Percentiles rank a stretch among this genome's conserved stretches.
These are phyloP conservation scores for Hirtodrosophila trivittata DNA, from an alignment of 2,888 invertebrate genomes.

Conservation along the genomic window DNA sequence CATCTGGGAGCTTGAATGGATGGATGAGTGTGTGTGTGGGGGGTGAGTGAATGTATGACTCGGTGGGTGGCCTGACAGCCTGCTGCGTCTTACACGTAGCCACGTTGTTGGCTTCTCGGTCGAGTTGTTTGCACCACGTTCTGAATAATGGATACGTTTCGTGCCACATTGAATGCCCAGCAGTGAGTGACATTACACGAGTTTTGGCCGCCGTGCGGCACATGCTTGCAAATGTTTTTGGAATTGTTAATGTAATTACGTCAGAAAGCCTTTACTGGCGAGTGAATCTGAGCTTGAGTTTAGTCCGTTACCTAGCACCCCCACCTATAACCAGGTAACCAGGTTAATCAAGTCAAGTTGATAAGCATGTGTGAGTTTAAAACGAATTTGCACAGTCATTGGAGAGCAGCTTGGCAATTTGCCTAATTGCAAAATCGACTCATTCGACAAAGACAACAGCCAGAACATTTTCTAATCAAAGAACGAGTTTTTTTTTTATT, in stretches of 20 bases:
- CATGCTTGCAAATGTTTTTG: constrained; percentile 55
- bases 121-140: constrained; percentile 73
- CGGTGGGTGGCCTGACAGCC: constrained; percentile 9
- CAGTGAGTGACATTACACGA: constrained; percentile 68
- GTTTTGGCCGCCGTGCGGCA: constrained; percentile 24
- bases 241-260: constrained; percentile 76
- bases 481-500: constrained; percentile 58
- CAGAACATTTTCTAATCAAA: constrained; percentile 57
- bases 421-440: constrained; percentile 58
- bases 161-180: constrained; percentile 70
- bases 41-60: not conserved
- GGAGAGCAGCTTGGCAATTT: constrained; percentile 56
- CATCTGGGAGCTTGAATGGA: not conserved
- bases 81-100: constrained; percentile 62
- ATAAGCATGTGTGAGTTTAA: constrained; percentile 56
- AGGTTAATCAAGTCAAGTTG: constrained; percentile 55
- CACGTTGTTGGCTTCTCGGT: constrained; percentile 61
- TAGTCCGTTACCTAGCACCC: constrained; percentile 1
- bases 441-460: constrained; percentile 12
- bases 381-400: constrained; percentile 37
- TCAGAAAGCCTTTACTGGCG: constrained; percentile 55
- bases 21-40: constrained; percentile 13
- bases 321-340: constrained; percentile 30
- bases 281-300: not conserved
- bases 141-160: constrained; percentile 75